These are phyloP conservation scores for Botia almorhae DNA, from an alignment of 2,797 vertebrate species.

Conservation along the genomic window DNA sequence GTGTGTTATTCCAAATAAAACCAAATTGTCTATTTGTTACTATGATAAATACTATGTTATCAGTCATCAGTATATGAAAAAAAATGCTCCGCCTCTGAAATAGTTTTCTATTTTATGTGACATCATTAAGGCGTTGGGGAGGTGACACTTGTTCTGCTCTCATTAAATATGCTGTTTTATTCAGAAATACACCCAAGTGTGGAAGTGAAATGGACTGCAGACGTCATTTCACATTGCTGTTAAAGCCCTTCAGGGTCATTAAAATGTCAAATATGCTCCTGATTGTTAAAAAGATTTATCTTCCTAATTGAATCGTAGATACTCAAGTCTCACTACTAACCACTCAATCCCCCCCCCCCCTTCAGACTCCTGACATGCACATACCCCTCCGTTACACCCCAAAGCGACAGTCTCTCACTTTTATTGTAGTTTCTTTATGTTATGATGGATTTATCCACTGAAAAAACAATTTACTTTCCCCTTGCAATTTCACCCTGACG, in stretches of 20 bases:
- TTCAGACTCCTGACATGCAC: not conserved
- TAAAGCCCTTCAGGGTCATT: not conserved
- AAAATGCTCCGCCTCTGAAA: not conserved
- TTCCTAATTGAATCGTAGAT: not conserved
- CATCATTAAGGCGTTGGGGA: no score
- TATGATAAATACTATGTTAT: no score
- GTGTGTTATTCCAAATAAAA: not conserved
- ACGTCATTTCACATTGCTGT: constrained; percentile 8
- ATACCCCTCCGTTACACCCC: constrained; percentile 22
- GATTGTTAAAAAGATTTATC: not conserved
- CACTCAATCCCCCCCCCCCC: not conserved
- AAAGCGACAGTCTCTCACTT: constrained; percentile 16
- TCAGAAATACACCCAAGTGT: not conserved
- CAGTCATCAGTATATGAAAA: no score
- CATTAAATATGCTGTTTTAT: not conserved
- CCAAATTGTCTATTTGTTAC: no score
- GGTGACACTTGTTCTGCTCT: not conserved
- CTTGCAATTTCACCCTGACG: constrained; percentile 33
- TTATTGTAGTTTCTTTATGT: constrained; percentile 10
- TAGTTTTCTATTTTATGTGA: not conserved
- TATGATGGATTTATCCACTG: constrained; percentile 47
- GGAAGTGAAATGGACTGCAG: not conserved
- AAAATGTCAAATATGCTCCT: not conserved
- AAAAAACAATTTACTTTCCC: constrained; percentile 44
- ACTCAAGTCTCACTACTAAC: not conserved